Conservation (phyloP, 2,797 vertebrate species). For the Eospalax fontanierii region DNA sequence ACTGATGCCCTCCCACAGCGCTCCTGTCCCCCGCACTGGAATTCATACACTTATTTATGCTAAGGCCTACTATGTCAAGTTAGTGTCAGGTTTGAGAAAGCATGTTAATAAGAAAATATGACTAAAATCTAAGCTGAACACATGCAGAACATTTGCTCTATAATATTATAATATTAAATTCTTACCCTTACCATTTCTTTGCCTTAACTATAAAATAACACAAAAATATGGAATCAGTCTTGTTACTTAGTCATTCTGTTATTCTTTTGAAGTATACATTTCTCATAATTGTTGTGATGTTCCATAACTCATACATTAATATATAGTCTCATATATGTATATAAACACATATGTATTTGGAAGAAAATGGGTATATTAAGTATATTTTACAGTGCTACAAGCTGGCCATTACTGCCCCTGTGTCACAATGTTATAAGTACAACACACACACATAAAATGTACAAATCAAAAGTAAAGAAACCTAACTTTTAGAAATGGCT, state of each 20-base stretch:
- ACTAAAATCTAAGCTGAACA: constrained; percentile 32
- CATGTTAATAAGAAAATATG: not conserved
- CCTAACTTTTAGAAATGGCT: not conserved
- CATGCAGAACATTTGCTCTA: not conserved
- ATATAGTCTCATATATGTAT: not conserved
- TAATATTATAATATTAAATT: not conserved
- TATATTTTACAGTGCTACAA: too few relatives aligned
- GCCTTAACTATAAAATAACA: constrained; percentile 18
- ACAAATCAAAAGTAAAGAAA: not conserved
- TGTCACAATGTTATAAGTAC: too few relatives aligned
- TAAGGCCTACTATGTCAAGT: too few relatives aligned
- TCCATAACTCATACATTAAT: not conserved
- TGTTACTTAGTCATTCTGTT: not conserved
- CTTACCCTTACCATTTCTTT: not conserved
- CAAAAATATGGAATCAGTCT: not conserved
- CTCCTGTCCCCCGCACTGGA: too few relatives aligned
- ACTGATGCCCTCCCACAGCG: too few relatives aligned
- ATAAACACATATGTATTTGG: too few relatives aligned
- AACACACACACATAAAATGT: not conserved
- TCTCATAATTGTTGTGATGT: not conserved
- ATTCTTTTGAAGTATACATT: not conserved
- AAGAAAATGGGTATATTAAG: too few relatives aligned
- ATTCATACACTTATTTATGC: too few relatives aligned
- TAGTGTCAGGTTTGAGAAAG: not conserved
- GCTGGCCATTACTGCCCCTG: too few relatives aligned